phyloP scores from a whole-genome alignment of 2,888 invertebrate species.

The Lydus trimaculatus region DNA sequence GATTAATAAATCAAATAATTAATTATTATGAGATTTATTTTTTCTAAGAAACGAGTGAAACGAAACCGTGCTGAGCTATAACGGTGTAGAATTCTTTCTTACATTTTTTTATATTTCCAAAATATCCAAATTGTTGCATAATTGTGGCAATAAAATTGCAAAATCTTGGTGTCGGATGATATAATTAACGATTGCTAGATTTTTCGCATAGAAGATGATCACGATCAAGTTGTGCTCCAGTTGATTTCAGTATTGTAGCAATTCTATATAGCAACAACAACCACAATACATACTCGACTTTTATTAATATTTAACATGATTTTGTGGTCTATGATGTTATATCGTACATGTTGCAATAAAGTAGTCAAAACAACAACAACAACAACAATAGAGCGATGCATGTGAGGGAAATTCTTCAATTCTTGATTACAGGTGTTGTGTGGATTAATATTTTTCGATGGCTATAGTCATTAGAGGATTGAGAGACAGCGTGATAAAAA shows the following conservation, averaged over 20 bases:
- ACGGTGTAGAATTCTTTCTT: too few relatives aligned
- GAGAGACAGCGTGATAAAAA: constrained; percentile 33
- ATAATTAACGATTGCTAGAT: too few relatives aligned
- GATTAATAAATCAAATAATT: constrained; percentile 24
- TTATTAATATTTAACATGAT: constrained; percentile 24
- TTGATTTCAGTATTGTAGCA: constrained; percentile 50
- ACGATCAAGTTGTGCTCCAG: constrained; percentile 31
- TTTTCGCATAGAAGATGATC: too few relatives aligned
- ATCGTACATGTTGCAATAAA: constrained; percentile 23
- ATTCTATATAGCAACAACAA: constrained; percentile 27
- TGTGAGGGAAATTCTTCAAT: not conserved
- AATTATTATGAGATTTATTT: constrained; percentile 5
- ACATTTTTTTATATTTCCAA: too few relatives aligned
- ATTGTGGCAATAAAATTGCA: too few relatives aligned
- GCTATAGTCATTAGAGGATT: not conserved
- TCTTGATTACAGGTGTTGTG: constrained; percentile 1
- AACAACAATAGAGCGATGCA: not conserved
- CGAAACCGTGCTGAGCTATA: not conserved
- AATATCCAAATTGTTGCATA: too few relatives aligned
- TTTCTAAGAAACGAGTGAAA: not conserved
- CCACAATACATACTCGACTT: constrained; percentile 34
- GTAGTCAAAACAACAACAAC: constrained; percentile 21
- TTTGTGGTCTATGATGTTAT: constrained; percentile 20
- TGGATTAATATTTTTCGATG: not conserved
- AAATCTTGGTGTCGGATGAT: too few relatives aligned